Evolutionary conservation across 2,888 invertebrate genomes (phyloP), one percentile per base, ranked within the genome.

Genomic region (Paralinhomoeus sp.): DNA sequence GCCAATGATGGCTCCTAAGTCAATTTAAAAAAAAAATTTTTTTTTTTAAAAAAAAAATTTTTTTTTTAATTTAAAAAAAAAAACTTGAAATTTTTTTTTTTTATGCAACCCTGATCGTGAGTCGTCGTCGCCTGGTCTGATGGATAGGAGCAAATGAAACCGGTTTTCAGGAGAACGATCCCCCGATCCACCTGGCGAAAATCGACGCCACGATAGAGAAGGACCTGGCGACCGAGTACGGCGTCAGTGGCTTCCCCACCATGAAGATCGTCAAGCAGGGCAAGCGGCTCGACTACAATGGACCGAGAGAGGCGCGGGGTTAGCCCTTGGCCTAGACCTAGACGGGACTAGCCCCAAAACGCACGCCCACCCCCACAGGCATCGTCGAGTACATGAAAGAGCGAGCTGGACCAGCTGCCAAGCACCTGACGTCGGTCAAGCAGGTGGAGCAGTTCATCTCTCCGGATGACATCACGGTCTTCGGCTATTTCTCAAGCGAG

Each of bases 231-330:
- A 60, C 63, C 27, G 54, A 64, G 50, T 71, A 64, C 52, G 65
- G 62, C 17, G 65, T 73, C 5, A 55, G 57, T 7, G 71, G 71
- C 23, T 73, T 69, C 54, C 72, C 72, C 13, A 70, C 71, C 1
- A 45, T 72, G 49, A 67, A 67, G 50, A 54, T 69, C 23, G 63
- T 70, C 51, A 56, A 70, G 17, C 60, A 66, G 40, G 71, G 71
- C 17, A 58, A 62, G 40, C 57, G 60, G 12, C 68, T 62, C 51
- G 67, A 69, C 23, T 73, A 69, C 57, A 66, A 67, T 45, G 72
- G 72, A 15, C 62, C 62, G 13, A 53, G 68, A 15, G 64, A 66
- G 36, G 60, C 58, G n/a, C 27, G 27, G 12, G 7, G 27, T 5
- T 27, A 27, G 7, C 27, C 7, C 12, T 27, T 27, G 12, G n/a